These are phyloP conservation scores for Grantiella picta DNA, from an alignment of 2,113 vertebrate genomes.

Conservation along the genomic window DNA sequence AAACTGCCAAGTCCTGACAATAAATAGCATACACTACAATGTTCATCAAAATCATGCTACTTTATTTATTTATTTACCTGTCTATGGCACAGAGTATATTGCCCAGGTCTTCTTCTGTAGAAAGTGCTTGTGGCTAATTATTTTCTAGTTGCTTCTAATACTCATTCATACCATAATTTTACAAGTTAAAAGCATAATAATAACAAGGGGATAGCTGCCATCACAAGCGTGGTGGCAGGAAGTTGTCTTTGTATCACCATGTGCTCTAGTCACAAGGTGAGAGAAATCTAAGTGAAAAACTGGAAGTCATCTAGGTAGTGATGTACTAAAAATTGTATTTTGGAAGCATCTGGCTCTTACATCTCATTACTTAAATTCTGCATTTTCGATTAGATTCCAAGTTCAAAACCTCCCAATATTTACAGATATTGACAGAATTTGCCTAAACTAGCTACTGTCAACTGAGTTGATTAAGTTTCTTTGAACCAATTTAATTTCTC, in stretches of 20 bases:
- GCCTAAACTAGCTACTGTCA: neutral
- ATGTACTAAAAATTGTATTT: neutral
- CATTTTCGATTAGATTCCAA: neutral
- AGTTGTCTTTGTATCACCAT: neutral
- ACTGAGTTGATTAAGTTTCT: neutral
- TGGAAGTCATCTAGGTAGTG: neutral
- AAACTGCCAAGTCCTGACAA: neutral
- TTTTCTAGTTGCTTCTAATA: neutral
- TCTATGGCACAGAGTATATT: neutral
- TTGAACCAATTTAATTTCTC: neutral
- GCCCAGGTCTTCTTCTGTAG: neutral
- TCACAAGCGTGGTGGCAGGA: neutral
- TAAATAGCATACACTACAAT: neutral
- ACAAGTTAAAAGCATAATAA: neutral
- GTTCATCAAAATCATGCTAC: neutral
- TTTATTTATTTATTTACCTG: neutral
- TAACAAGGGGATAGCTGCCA: neutral
- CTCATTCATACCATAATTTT: neutral
- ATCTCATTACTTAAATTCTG: neutral
- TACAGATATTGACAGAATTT: neutral
- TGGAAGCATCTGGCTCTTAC: neutral
- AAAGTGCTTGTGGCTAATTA: neutral
- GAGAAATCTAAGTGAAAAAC: neutral
- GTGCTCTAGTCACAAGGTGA: neutral
- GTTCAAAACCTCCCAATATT: neutral